phyloP scores from a whole-genome alignment of 1,140 invertebrate genomes.

The Pseudomyrmex pallidus region DNA sequence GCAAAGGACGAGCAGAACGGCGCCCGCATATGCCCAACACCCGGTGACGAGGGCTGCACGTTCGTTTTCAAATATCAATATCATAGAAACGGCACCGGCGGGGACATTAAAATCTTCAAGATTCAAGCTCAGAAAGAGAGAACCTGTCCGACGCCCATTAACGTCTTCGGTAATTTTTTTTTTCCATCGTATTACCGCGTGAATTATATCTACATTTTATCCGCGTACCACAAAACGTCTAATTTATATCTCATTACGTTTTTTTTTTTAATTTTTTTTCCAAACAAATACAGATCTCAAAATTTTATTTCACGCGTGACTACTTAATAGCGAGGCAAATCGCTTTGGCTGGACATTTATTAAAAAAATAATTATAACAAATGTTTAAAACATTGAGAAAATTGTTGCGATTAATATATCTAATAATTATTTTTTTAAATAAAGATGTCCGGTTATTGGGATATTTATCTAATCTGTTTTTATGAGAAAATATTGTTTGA shows the following conservation, averaged over 20 bases:
- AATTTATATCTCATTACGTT: background rate
- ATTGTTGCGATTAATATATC: too few relatives aligned
- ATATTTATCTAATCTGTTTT: background rate
- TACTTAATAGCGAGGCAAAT: background rate
- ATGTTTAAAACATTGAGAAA: too few relatives aligned
- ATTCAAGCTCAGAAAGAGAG: slow-evolving; percentile 80
- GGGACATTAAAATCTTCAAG: slow-evolving; percentile 80
- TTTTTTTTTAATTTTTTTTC: background rate
- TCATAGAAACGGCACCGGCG: slow-evolving; percentile 71
- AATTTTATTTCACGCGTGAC: background rate
- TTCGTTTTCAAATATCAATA: slow-evolving; percentile 86
- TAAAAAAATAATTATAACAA: too few relatives aligned
- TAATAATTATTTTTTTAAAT: too few relatives aligned
- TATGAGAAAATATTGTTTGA: background rate
- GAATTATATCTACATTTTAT: background rate
- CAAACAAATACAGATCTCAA: background rate
- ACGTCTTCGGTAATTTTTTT: slow-evolving; percentile 80
- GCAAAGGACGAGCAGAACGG: slow-evolving; percentile 57
- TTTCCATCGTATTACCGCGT: background rate
- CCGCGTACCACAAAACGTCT: background rate
- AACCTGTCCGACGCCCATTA: slow-evolving; percentile 82
- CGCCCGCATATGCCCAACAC: slow-evolving; percentile 76
- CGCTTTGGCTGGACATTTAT: too few relatives aligned
- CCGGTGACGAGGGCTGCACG: slow-evolving; percentile 85
- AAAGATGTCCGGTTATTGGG: too few relatives aligned